Evolutionary conservation across 2,113 vertebrate species (phyloP), one percentile per base, ranked within the genome.

Genomic region (Myocastor coypus): DNA sequence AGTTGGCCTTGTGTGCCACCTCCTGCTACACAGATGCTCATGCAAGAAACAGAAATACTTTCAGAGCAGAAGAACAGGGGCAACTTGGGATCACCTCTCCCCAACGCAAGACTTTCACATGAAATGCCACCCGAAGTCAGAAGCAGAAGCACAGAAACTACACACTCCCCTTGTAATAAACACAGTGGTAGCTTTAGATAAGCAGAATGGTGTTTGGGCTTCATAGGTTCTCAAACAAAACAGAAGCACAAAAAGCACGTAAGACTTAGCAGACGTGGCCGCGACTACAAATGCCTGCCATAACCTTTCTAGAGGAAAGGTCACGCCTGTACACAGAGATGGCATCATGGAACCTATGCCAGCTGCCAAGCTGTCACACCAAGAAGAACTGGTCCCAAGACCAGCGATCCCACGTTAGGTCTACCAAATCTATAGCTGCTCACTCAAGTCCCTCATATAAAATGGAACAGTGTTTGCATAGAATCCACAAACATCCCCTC

Each of bases 171-270:
- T 9, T 1, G 0, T 22, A 86, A 63, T 4, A 34, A 24, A 68
- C 0, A 7, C 57, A 28, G 73, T 16, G 22, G 37, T 8, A 0
- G 24, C 66, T 73, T 14, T n/a, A 22, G 0, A 4, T 4, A 24
- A 63, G 50, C 34, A 61, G 61, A 61, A 42, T 26, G 30, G 16
- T 3, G 14, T 16, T 5, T 69, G 24, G 52, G 11, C n/a, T 55
- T 84, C 28, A 26, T 0, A 1, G 5, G 9, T 46, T 52, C n/a
- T 80, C 93, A 89, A 37, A 61, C 7, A 32, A 19, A 83, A 40
- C 71, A 88, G 40, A 73, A 64, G 69, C 24, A 28, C 37, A 73
- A n/a, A n/a, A 50, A 77, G 42, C 28, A 73, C 37, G 55, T 0
- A 66, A 30, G 52, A 50, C 17, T 0, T 17, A 52, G 26, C n/a